phyloP scores from a whole-genome alignment of 2,797 vertebrate genomes.

The Ceyx erithaca region DNA sequence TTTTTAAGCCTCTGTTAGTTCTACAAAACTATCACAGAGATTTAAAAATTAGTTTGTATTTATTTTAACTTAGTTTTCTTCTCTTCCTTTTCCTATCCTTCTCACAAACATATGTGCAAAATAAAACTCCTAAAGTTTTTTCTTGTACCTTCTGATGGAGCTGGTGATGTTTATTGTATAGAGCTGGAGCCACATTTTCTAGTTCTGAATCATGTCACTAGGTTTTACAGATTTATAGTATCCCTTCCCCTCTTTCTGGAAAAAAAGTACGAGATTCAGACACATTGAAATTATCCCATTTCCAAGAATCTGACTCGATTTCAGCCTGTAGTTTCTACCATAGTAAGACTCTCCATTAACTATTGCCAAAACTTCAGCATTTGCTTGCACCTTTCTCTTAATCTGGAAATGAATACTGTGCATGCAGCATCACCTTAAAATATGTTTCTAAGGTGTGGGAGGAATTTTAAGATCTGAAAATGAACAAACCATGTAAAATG shows the following conservation, averaged over 20 bases:
- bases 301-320: slow-evolving; percentile 27
- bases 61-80: neutral
- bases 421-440: slow-evolving; percentile 40
- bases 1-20: neutral
- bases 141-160: neutral
- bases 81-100: neutral
- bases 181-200: neutral
- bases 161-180: neutral
- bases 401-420: slow-evolving; percentile 12
- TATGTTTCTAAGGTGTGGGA: slow-evolving; percentile 45
- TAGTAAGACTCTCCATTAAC: neutral
- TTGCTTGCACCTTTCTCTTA: slow-evolving; percentile 53
- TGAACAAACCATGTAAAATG: slow-evolving; percentile 4
- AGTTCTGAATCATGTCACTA: neutral
- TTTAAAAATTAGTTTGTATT: neutral
- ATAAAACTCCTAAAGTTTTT: neutral
- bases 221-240: neutral
- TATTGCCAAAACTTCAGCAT: slow-evolving; percentile 38
- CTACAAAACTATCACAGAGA: neutral
- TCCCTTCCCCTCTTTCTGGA: neutral
- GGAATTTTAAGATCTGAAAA: slow-evolving; percentile 56
- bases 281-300: slow-evolving; percentile 11
- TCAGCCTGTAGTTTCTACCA: slow-evolving; percentile 2
- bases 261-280: neutral
- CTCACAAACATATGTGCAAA: neutral